Base-by-base conservation (phyloP, 2,797 vertebrate species). In the Coregonus ussuriensis region DNA sequence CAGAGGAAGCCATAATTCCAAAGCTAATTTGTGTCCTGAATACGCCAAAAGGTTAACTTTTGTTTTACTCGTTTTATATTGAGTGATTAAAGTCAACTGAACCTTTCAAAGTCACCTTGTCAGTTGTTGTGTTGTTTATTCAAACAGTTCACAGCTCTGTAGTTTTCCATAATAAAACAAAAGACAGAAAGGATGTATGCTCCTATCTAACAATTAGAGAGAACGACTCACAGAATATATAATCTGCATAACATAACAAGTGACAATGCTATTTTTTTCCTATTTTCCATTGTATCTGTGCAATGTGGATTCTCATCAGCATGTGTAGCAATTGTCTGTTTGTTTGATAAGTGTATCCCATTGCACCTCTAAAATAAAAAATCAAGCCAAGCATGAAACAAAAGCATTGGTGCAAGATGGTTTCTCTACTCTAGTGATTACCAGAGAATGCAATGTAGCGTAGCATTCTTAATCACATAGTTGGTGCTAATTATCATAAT, bases 311-410 rank as follows among this genome's bases (percentile, higher is more conserved):
- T 71, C 76, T 87, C 74, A 79, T 86, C 81, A 81, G 79, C 80
- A 77, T 79, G 76, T 87, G 76, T 76, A 72, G 76, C 80, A 72
- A 79, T 74, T 6, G 59, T 78, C 79, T 82, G 80, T 86, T 84
- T 86, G 84, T 75, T 66, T 86, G 84, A 88, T 86, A 85, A 86
- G 69, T 78, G 68, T 51, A 4, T 86, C 70, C 85, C 73, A 75
- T 66, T 74, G 59, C 84, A 87, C 77, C 85, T 84, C 74, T 77
- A 54, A 78, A 87, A 92, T 86, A 88, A 88, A 88, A 89, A 86
- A 88, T 83, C 78, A 86, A 86, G 81, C 71, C 87, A 85, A 83
- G 90, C 87, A 85, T 91, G 88, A 91, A 91, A 92, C 87, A 89
- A 90, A 89, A 85, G 82, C 66, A 66, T 77, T 74, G 74, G 71